Conservation (phyloP, 2,797 vertebrate species). For the Sternarchorhynchus goeldii region DNA sequence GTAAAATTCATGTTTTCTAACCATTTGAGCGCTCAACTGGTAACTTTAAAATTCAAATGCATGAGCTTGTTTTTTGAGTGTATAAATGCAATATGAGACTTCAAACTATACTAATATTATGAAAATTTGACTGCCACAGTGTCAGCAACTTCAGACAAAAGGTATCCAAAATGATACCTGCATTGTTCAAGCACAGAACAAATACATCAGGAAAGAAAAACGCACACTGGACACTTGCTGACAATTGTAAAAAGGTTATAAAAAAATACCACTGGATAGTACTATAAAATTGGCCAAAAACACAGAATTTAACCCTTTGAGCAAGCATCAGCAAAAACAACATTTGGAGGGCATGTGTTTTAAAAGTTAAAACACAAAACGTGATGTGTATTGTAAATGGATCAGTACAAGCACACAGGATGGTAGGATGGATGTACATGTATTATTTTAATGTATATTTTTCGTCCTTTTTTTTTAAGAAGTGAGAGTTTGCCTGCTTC, state of each 20-base stretch:
- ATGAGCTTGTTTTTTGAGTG: too few relatives aligned
- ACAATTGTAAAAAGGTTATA: not conserved
- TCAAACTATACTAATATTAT: not conserved
- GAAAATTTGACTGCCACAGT: not conserved
- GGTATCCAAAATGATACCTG: not conserved
- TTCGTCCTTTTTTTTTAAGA: too few relatives aligned
- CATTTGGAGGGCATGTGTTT: too few relatives aligned
- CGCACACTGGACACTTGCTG: not conserved
- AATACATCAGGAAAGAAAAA: not conserved
- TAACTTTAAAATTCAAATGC: too few relatives aligned
- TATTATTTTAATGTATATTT: too few relatives aligned
- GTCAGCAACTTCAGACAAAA: not conserved
- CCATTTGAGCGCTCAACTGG: too few relatives aligned
- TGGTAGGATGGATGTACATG: too few relatives aligned
- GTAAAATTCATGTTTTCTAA: not conserved
- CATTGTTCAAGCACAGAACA: not conserved
- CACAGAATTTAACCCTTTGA: not conserved
- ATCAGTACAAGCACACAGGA: too few relatives aligned
- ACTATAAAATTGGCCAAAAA: not conserved
- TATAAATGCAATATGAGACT: too few relatives aligned
- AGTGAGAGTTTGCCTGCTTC: too few relatives aligned
- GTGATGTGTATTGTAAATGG: too few relatives aligned
- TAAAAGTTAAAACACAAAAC: too few relatives aligned
- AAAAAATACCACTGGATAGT: slow-evolving; percentile 1
- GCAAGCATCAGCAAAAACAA: not conserved